Conservation (phyloP, 2,888 invertebrate species). For the Thera obeliscata region DNA sequence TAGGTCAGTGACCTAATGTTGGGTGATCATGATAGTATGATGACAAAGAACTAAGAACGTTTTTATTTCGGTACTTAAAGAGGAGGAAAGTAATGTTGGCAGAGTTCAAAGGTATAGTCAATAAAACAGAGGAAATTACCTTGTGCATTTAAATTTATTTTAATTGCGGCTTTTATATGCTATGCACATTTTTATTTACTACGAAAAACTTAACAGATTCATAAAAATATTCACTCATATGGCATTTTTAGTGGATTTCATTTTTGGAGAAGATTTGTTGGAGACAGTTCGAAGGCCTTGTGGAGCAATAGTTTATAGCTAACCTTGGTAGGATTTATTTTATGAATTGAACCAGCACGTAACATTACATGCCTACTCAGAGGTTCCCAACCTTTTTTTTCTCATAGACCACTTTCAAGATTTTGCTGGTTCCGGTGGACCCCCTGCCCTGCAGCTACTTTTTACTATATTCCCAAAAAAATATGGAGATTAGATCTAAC, state of each 20-base stretch:
- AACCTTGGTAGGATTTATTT: conserved; percentile 26
- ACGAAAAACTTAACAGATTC: conserved; percentile 15
- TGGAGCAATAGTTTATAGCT: conserved; percentile 19
- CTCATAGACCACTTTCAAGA: too few species aligned
- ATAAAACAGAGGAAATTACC: conserved; percentile 14
- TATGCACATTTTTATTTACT: conserved; percentile 23
- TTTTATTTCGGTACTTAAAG: conserved; percentile 12
- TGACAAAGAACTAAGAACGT: not conserved
- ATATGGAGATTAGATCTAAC: too few species aligned
- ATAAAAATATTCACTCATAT: conserved; percentile 9
- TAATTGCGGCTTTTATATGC: conserved; percentile 22
- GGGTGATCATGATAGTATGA: not conserved
- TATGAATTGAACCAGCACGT: conserved; percentile 12
- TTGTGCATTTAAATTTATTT: conserved; percentile 23
- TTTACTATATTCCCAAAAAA: too few species aligned
- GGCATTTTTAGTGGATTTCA: conserved; percentile 17
- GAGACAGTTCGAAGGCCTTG: conserved; percentile 26
- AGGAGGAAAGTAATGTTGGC: conserved; percentile 8
- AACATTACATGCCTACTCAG: not conserved
- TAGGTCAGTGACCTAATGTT: not conserved
- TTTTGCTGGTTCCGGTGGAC: too few species aligned
- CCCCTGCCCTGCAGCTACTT: too few species aligned
- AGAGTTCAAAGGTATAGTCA: conserved; percentile 6
- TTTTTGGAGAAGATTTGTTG: conserved; percentile 22
- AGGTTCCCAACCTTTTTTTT: too few species aligned